Base-by-base conservation (phyloP, 2,888 invertebrate genomes). In the Eristalis pertinax region DNA sequence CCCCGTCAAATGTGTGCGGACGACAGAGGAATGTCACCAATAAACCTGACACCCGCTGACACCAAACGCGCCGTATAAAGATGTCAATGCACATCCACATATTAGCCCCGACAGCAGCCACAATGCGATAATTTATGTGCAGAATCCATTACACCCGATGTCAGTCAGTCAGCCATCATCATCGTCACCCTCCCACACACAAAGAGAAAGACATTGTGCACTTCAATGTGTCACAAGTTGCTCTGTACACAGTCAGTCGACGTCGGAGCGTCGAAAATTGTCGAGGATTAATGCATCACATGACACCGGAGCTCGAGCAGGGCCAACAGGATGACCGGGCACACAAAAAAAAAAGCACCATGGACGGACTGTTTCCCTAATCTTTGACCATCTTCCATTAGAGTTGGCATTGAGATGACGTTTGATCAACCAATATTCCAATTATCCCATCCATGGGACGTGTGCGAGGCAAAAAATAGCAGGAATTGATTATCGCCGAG, bases 311-410 rank as follows among this genome's bases (percentile, higher is more conserved):
- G 26, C 38, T 26, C 4, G 8, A 38, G 41, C 62, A 41, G 29
- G 41, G 35, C 10, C 41, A 29, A 4, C 29, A 19, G n/a, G 41
- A 62, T 50, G 67, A 67, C 13, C 22, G 8, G 32, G 8, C 32
- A 32, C 32, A 32, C 32, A 32, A 80, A 29, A 26, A 69, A 62
- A 64, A 75, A 64, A 81, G 63, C 2, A 32, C 4, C 4, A 5
- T 7, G 32, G 63, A 67, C 22, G 24, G 43, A 62, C 70, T n/a
- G 50, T 72, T 75, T 72, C 62, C 56, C 77, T 79, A 88, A 83
- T 80, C 85, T 85, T 89, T 85, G 84, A 77, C 84, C 83, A 75
- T 84, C 87, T 87, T 84, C 84, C 84, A 75, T 79, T 84, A 77
- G 83, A 80, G 77, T 81, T 75, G 76, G 74, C 88, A 78, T 38